These are phyloP conservation scores for Dendroctonus valens DNA, from an alignment of 1,140 invertebrate species.

Conservation along the genomic window DNA sequence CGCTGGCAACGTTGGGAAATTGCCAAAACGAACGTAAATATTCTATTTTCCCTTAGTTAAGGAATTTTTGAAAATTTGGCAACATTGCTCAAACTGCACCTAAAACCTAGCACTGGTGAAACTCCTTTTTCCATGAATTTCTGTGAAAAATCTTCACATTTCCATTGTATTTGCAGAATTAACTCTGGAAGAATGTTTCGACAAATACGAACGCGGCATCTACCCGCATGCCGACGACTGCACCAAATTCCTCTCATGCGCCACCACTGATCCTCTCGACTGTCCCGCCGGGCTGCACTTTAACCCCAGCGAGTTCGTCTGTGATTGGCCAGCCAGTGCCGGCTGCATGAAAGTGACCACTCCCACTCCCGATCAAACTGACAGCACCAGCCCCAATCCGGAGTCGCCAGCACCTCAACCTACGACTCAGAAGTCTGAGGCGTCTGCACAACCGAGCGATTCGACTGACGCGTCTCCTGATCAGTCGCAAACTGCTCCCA, in stretches of 20 bases:
- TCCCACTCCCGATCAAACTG: constrained; percentile 7
- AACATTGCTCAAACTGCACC: no score
- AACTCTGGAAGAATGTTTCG: constrained; percentile 28
- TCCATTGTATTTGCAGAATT: constrained; percentile 31
- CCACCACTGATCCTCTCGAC: constrained; percentile 35
- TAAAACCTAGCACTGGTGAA: no score
- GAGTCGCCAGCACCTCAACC: neutral
- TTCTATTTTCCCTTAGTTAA: no score
- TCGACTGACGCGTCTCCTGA: no score
- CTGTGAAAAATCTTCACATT: no score
- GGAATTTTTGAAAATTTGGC: no score
- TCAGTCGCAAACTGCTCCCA: neutral
- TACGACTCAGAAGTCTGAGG: no score
- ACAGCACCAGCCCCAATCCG: neutral
- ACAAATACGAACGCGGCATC: constrained; percentile 30
- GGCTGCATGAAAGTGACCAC: constrained; percentile 36
- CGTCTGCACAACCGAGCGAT: no score
- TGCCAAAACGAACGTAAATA: no score
- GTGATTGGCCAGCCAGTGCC: constrained; percentile 47
- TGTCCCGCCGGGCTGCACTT: constrained; percentile 49
- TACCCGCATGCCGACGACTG: constrained; percentile 31
- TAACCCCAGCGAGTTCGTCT: constrained; percentile 44
- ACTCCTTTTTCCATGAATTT: no score
- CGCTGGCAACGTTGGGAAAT: no score
- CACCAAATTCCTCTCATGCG: constrained; percentile 31